Evolutionary conservation across 2,888 invertebrate genomes (phyloP), one percentile per base, ranked within the genome.

Genomic region (Ormia ochracea): DNA sequence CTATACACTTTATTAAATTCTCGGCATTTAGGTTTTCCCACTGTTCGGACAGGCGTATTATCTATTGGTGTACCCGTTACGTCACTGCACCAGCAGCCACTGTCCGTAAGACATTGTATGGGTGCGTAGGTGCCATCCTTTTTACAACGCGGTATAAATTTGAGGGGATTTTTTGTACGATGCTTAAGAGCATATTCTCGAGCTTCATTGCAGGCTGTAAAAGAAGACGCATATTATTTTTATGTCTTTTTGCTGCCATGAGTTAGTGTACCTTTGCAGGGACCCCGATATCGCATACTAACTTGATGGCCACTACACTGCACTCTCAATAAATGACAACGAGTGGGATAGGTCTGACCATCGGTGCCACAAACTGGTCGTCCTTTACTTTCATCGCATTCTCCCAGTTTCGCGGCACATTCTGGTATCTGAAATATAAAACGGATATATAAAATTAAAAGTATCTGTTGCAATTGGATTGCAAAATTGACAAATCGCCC

Each of bases 61-160:
- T 94, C 93, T 65, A 97, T 91, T 0, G 96, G 96, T 83, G 93
- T 93, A 43, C 98, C 98, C 83, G 94, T 93, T 12, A 93, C 93
- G 1, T 95, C 95, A 78, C 96, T 97, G 88, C 98, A 98, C 97
- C 97, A 97, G 90, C 97, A 98, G 86, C 93, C 93, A 1, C 95
- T 94, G 69, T 93, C 93, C 5, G 91, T 91, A 85, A 95, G 93
- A 87, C 97, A 98, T 90, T 98, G 98, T 75, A 96, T 93, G 9
- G 95, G 93, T 1, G 95, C 94, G 89, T 95, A 98, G 2, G 93
- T 93, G 14, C 98, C 97, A 87, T 97, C 96, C 3, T 92, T 91
- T 66, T 94, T 93, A 88, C 98, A 98, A 54, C 92, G 92, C 3
- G 97, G 96, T 79, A 94, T 92, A 86, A 94, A 94, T 72, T 90